Evolutionary conservation across 2,888 invertebrate genomes (phyloP).

Genomic region (Sesamia inferens): DNA sequence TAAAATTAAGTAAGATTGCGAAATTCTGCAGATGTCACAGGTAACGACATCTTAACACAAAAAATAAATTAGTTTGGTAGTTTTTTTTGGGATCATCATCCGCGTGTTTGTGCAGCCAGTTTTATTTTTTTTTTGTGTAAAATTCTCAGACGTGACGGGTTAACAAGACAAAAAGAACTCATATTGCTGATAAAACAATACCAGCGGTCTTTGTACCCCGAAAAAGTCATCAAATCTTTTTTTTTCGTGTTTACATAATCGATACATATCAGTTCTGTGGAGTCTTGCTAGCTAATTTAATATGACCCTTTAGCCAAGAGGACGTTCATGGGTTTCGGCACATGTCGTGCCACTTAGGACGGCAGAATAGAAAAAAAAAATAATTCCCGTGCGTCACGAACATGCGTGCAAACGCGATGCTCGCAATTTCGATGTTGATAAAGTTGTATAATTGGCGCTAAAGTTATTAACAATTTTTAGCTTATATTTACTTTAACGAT

Average conservation of each 20-base stretch:
- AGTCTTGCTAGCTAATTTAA: background rate
- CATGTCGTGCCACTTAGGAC: slow-evolving; percentile 55
- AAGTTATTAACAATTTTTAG: slow-evolving; percentile 53
- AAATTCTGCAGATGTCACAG: background rate
- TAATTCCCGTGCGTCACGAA: slow-evolving; percentile 71
- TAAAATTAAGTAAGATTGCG: slow-evolving; percentile 58
- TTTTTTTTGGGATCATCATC: background rate
- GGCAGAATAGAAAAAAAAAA: slow-evolving; percentile 64
- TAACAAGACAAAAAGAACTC: background rate
- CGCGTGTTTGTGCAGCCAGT: background rate
- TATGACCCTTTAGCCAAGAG: slow-evolving; percentile 62
- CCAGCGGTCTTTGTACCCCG: background rate
- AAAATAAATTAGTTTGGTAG: background rate
- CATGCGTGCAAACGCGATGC: slow-evolving; percentile 64
- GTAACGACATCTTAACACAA: background rate
- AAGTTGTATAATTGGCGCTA: slow-evolving; percentile 48
- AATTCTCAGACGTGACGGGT: background rate
- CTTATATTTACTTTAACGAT: slow-evolving; percentile 33
- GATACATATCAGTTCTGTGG: background rate
- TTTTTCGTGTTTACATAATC: background rate
- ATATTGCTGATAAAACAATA: background rate
- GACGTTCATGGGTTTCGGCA: slow-evolving; percentile 60
- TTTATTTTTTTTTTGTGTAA: background rate
- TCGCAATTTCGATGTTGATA: slow-evolving; percentile 55
- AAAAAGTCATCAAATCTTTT: background rate